A percentile compares a stretch with the other conserved stretches of the same genome.
Evolutionary conservation across 2,888 invertebrate species (phyloP).

Genomic region (Fragum sueziense): DNA sequence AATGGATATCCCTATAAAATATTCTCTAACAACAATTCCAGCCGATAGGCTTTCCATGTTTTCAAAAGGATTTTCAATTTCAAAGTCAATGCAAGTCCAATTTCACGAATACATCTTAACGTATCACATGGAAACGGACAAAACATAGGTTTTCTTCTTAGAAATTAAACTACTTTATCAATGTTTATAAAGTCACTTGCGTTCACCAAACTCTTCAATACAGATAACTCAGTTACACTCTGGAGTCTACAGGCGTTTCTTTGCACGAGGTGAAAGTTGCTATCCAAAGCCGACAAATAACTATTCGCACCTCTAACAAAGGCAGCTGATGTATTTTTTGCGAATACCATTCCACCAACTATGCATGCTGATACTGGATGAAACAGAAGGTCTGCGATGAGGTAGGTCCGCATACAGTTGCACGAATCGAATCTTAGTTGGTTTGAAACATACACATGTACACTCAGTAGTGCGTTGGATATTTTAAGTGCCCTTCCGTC

Average conservation of each 20-base stretch:
- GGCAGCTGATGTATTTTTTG: neutral
- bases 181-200: neutral
- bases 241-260: neutral
- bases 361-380: conserved; percentile 28
- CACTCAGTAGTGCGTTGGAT: conserved; percentile 8
- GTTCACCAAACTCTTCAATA: neutral
- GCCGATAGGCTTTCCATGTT: neutral
- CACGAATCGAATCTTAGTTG: conserved; percentile 26
- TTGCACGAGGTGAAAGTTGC: neutral
- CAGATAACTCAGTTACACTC: neutral
- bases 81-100: neutral
- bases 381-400: conserved; percentile 33
- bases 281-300: neutral
- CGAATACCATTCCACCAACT: neutral
- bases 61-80: neutral
- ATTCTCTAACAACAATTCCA: neutral
- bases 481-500: conserved; percentile 42
- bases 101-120: neutral
- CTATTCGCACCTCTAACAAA: neutral
- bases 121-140: neutral
- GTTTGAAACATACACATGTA: neutral
- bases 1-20: neutral
- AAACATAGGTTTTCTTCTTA: neutral
- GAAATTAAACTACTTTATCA: neutral
- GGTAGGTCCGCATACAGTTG: conserved; percentile 47